Evolutionary conservation across 2,113 vertebrate genomes (phyloP).

Genomic region (Phycodurus eques): DNA sequence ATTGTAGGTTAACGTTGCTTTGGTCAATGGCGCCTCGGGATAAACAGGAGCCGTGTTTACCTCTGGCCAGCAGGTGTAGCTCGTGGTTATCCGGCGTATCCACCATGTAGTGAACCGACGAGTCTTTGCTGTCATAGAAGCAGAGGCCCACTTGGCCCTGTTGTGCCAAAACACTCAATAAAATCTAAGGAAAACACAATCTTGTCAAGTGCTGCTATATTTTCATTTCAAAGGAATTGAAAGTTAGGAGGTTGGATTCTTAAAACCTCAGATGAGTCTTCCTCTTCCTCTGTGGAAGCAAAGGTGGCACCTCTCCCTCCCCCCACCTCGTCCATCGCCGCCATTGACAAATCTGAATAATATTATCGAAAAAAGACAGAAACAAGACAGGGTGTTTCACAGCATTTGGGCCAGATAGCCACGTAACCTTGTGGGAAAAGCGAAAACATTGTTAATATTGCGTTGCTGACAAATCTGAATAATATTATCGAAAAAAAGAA

Average conservation of each 20-base stretch:
- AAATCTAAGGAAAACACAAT: slow-evolving; percentile 61
- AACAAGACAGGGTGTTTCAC: too few species aligned
- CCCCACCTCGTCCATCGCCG: slow-evolving; percentile 12
- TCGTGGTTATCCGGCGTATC: slow-evolving; percentile 80
- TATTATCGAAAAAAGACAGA: neutral
- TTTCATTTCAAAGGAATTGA: neutral
- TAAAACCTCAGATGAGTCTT: slow-evolving; percentile 54
- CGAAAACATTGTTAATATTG: too few species aligned
- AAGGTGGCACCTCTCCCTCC: slow-evolving; percentile 5
- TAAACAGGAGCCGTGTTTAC: slow-evolving; percentile 48
- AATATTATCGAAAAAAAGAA: neutral
- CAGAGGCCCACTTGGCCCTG: slow-evolving; percentile 80
- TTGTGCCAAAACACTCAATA: slow-evolving; percentile 83
- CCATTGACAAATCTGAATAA: slow-evolving; percentile 30
- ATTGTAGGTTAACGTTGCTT: too few species aligned
- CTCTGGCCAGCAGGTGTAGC: slow-evolving; percentile 82
- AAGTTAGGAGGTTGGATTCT: neutral
- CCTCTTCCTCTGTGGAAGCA: slow-evolving; percentile 47
- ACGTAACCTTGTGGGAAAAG: too few species aligned
- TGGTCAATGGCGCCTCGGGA: too few species aligned
- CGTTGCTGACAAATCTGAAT: neutral
- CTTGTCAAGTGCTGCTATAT: neutral
- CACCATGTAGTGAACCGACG: slow-evolving; percentile 82
- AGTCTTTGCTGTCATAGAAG: slow-evolving; percentile 87
- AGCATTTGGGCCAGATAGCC: neutral